These are phyloP conservation scores for Tachyglossus aculeatus DNA, from an alignment of 2,797 vertebrate genomes.

Conservation along the genomic window DNA sequence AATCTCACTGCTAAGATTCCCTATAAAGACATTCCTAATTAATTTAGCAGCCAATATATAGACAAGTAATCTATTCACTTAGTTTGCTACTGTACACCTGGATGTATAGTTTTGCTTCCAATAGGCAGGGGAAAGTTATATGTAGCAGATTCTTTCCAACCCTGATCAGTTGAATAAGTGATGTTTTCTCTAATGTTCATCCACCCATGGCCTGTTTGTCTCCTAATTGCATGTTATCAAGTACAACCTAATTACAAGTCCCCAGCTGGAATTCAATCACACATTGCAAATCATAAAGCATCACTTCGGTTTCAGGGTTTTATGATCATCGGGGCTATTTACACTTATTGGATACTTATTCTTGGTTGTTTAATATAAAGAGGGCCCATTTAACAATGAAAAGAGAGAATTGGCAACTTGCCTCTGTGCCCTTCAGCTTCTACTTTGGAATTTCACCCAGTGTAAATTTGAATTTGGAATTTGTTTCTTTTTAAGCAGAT, in stretches of 20 bases:
- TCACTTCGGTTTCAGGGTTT: background rate
- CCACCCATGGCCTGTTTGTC: background rate
- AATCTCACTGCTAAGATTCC: background rate
- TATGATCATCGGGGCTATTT: background rate
- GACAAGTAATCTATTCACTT: background rate
- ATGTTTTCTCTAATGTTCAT: background rate
- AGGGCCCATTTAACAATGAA: background rate
- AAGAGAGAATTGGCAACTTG: too few relatives aligned
- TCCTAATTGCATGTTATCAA: background rate
- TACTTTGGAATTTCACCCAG: too few relatives aligned
- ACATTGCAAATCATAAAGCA: background rate
- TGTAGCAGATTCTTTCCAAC: background rate
- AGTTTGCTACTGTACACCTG: background rate
- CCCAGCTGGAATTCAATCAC: background rate
- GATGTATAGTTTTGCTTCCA: background rate
- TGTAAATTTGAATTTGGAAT: too few relatives aligned
- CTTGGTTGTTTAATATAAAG: background rate
- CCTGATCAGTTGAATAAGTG: background rate
- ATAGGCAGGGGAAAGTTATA: background rate
- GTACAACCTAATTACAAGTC: fast-evolving
- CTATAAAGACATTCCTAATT: fast-evolving
- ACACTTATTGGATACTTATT: background rate
- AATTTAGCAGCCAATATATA: background rate
- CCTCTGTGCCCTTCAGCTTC: too few relatives aligned
- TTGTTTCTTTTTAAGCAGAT: too few relatives aligned